Conservation (phyloP, 2,888 invertebrate genomes). For the Meliscaeva auricollis region DNA sequence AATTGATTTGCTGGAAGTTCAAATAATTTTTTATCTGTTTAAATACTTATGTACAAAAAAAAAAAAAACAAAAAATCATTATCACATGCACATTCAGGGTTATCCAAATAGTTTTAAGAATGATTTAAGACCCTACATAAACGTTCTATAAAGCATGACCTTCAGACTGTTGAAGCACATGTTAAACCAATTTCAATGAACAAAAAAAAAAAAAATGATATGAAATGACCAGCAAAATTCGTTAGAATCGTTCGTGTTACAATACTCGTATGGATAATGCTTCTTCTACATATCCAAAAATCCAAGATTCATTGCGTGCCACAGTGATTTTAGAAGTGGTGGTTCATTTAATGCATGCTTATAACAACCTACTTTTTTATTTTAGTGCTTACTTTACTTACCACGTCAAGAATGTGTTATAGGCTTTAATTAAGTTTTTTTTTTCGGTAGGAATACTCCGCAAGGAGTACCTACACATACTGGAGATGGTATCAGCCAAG, state of each 20-base stretch:
- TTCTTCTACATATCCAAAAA: too few species aligned
- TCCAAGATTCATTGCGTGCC: constrained; percentile 4
- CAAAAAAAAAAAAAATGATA: not conserved
- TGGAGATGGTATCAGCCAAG: constrained; percentile 7
- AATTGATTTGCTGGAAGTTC: too few species aligned
- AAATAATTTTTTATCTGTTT: too few species aligned
- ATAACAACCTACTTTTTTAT: not conserved
- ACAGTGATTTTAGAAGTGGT: not conserved
- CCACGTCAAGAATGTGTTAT: not conserved
- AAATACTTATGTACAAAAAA: too few species aligned
- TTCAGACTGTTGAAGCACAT: not conserved
- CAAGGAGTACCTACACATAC: not conserved
- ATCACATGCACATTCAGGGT: too few species aligned
- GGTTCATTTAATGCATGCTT: not conserved
- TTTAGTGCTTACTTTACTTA: not conserved
- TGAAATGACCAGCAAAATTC: not conserved
- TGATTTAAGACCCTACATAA: too few species aligned
- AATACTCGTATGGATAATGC: not conserved
- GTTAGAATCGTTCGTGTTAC: not conserved
- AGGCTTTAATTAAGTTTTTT: constrained; percentile 13
- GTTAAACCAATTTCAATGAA: not conserved
- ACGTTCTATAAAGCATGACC: not conserved
- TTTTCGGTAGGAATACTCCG: not conserved
- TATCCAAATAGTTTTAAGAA: too few species aligned
- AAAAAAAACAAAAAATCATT: too few species aligned